These are phyloP conservation scores for Verasper variegatus DNA, from an alignment of 2,113 vertebrate species.

Conservation along the genomic window DNA sequence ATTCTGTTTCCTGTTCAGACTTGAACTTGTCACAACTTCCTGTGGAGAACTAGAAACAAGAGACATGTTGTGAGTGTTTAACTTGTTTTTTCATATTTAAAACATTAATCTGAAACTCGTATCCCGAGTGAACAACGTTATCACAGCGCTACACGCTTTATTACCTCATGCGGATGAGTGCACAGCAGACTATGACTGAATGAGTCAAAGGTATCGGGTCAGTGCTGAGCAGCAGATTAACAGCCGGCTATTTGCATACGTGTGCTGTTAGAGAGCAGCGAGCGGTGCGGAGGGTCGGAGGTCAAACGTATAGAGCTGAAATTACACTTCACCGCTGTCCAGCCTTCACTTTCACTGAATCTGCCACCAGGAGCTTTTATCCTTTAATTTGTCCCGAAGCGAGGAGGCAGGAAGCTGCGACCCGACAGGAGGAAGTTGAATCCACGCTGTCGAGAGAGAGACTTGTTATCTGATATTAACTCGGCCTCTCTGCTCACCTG, in stretches of 20 bases:
- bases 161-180: not conserved
- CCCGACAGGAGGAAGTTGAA: conserved; percentile 27
- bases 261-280: conserved; percentile 41
- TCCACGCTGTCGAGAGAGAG: conserved; percentile 13
- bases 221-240: conserved; percentile 52
- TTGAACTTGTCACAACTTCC: too few relatives aligned
- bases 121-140: not conserved
- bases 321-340: conserved; percentile 37
- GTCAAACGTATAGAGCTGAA: conserved; percentile 47
- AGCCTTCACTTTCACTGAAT: not conserved
- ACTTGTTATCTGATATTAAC: not conserved
- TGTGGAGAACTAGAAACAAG: too few relatives aligned
- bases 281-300: conserved; percentile 39
- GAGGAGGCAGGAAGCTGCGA: conserved; percentile 22
- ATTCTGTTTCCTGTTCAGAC: too few relatives aligned
- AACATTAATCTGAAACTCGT: too few relatives aligned
- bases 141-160: not conserved
- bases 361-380: conserved; percentile 24
- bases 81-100: too few relatives aligned
- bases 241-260: conserved; percentile 51
- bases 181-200: not conserved
- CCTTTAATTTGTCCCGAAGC: conserved; percentile 21
- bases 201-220: conserved; percentile 26
- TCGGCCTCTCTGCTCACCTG: not conserved
- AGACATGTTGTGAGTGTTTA: too few relatives aligned